Conservation (phyloP, 2,113 vertebrate genomes). For the Corythoichthys haematopterus region DNA sequence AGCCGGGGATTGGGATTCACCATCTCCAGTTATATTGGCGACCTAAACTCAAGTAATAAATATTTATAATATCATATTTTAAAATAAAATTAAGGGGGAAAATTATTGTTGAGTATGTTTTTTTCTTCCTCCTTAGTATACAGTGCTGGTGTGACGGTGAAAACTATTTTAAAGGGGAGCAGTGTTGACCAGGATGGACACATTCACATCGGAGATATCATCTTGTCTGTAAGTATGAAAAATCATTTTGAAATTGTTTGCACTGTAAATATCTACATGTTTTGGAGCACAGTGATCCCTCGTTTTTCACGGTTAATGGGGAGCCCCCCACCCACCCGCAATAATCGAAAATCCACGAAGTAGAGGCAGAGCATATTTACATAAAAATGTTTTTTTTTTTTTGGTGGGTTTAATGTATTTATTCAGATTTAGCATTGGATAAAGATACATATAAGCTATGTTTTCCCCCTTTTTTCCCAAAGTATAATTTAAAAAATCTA, state of each 20-base stretch:
- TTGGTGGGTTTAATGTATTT: too few relatives aligned
- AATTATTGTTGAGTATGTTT: conserved; percentile 1
- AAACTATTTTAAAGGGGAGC: conserved; percentile 89
- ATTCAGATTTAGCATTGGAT: too few relatives aligned
- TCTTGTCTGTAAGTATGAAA: conserved; percentile 82
- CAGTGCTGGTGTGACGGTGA: conserved; percentile 86
- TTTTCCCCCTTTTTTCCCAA: too few relatives aligned
- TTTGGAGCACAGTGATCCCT: too few relatives aligned
- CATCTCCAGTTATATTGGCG: conserved; percentile 85
- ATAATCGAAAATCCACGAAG: too few relatives aligned
- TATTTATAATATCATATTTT: background rate
- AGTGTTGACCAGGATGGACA: conserved; percentile 84
- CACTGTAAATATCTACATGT: background rate
- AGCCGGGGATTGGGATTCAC: conserved; percentile 85
- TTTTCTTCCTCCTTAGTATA: conserved; percentile 71
- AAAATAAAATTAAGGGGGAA: background rate
- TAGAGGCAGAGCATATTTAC: too few relatives aligned
- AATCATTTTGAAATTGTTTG: conserved; percentile 2
- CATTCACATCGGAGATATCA: conserved; percentile 86
- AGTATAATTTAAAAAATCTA: too few relatives aligned
- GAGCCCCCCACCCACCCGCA: too few relatives aligned
- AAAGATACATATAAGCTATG: too few relatives aligned
- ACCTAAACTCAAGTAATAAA: conserved; percentile 81
- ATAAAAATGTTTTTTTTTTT: too few relatives aligned
- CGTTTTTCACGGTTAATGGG: too few relatives aligned